Evolutionary conservation across 2,113 vertebrate genomes (phyloP), one percentile per base, ranked within the genome.

Genomic region (Bos taurus): DNA sequence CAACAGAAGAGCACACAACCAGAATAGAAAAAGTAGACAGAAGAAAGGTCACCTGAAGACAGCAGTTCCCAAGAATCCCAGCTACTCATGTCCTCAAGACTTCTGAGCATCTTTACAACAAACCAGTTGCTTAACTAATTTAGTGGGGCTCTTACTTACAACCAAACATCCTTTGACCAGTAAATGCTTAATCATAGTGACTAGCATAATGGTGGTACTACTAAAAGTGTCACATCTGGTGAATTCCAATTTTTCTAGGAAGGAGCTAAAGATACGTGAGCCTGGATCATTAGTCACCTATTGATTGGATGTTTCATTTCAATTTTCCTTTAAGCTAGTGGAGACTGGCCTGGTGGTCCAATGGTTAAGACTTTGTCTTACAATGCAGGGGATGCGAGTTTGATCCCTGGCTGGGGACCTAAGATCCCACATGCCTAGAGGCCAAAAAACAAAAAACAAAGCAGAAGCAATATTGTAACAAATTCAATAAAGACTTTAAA

Each of bases 211-310:
- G 2, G 12, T 36, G 10, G 17, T n/a, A 59, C 15, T 57, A 59
- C n/a, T 64, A 71, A 59, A 92, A 36, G 2, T 80, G 4, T 94
- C 28, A 85, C 6, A 81, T 57, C n/a, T 13, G 59, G 9, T 94
- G 88, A n/a, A 92, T 90, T 85, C 57, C n/a, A 60, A 7, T 50
- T 94, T 84, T 96, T 67, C 90, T 90, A 87, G 74, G 74, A 94
- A 92, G 30, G 5, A 83, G 17, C 48, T 74, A 74, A 25, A 12
- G 36, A 23, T 74, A 40, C 13, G 10, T 33, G 64, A 21, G 36
- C 33, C 23, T 46, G 46, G 36, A 43, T 62, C 50, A 83, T 91
- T 19, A 77, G 26, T 78, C 62, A 90, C 52, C 91, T 86, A 19
- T 17, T 36, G 7, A 91, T 62, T 40, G 90, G 80, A 26, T 52